These are phyloP conservation scores for Cetoscarus ocellatus DNA, from an alignment of 2,797 vertebrate genomes.

Conservation along the genomic window DNA sequence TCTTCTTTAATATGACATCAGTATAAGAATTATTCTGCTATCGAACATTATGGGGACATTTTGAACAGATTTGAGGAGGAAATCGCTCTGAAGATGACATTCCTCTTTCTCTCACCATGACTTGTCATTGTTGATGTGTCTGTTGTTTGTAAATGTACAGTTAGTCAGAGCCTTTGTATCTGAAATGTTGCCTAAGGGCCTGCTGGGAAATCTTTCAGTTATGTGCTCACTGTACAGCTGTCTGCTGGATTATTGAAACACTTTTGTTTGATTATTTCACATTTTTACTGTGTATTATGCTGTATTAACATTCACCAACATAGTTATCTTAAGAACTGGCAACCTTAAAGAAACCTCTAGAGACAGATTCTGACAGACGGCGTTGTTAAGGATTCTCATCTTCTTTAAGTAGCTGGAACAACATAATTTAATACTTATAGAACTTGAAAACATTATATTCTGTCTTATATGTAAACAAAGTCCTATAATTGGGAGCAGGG, in stretches of 20 bases:
- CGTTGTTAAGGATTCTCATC: too few relatives aligned
- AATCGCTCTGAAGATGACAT: slow-evolving; percentile 11
- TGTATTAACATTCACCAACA: neutral
- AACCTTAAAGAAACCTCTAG: too few relatives aligned
- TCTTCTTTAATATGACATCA: neutral
- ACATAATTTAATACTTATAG: too few relatives aligned
- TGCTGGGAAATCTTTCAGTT: slow-evolving; percentile 7
- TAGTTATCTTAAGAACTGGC: too few relatives aligned
- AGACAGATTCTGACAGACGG: too few relatives aligned
- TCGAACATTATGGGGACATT: too few relatives aligned
- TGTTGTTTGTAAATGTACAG: slow-evolving; percentile 27
- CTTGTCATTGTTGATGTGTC: slow-evolving; percentile 35
- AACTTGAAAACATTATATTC: too few relatives aligned
- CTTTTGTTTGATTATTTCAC: neutral
- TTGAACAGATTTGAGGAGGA: slow-evolving; percentile 4
- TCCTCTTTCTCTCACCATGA: slow-evolving; percentile 3
- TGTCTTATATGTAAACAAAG: too few relatives aligned
- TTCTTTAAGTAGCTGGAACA: too few relatives aligned
- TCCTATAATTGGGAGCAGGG: too few relatives aligned
- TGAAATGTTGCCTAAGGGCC: slow-evolving; percentile 8
- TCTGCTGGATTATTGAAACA: slow-evolving; percentile 11
- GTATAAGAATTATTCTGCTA: too few relatives aligned
- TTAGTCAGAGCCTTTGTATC: slow-evolving; percentile 24
- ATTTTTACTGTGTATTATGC: slow-evolving; percentile 6
- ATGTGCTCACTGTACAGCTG: slow-evolving; percentile 10